A percentile compares a stretch with the other conserved stretches of the same genome.
Conservation (phyloP, 92 coral and sea anemone genomes). For the Palythoa grandiflora region DNA sequence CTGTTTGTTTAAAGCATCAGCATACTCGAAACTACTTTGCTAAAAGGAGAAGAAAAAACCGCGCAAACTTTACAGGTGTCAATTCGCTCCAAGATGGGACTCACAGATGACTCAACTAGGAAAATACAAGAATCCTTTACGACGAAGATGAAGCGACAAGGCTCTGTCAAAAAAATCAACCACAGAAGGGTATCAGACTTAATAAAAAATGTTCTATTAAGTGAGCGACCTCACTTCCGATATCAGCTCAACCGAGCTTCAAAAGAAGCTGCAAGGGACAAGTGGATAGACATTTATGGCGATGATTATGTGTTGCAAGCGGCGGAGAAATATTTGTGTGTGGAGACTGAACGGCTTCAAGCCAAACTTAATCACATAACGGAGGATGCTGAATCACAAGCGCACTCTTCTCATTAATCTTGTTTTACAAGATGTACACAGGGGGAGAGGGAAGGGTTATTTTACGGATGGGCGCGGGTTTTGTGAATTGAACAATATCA, state of each 20-base stretch:
- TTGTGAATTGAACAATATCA: too few relatives aligned
- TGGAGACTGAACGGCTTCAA: slow-evolving; percentile 80
- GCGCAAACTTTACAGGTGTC: slow-evolving; percentile 53
- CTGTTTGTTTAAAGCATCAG: slow-evolving; percentile 57
- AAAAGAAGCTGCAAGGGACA: slow-evolving; percentile 86
- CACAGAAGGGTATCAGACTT: slow-evolving; percentile 76
- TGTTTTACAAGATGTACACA: neutral
- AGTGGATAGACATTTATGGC: slow-evolving; percentile 86
- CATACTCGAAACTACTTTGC: slow-evolving; percentile 88
- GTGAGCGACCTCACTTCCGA: slow-evolving; percentile 92
- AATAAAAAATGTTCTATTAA: slow-evolving; percentile 71
- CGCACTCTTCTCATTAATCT: neutral
- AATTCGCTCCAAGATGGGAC: slow-evolving; percentile 92
- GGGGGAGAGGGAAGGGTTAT: neutral
- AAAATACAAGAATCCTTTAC: slow-evolving; percentile 83
- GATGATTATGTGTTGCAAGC: slow-evolving; percentile 82
- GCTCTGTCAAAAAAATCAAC: slow-evolving; percentile 92
- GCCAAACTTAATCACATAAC: slow-evolving; percentile 69
- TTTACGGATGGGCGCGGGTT: neutral
- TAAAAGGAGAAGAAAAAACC: slow-evolving; percentile 94
- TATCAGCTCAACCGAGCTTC: slow-evolving; percentile 88
- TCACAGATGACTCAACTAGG: slow-evolving; percentile 87
- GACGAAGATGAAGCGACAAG: slow-evolving; percentile 82
- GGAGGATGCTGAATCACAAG: slow-evolving; percentile 33
- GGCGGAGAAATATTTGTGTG: slow-evolving; percentile 61